Conservation (phyloP, 2,797 vertebrate species). For the Borostomias antarcticus region DNA sequence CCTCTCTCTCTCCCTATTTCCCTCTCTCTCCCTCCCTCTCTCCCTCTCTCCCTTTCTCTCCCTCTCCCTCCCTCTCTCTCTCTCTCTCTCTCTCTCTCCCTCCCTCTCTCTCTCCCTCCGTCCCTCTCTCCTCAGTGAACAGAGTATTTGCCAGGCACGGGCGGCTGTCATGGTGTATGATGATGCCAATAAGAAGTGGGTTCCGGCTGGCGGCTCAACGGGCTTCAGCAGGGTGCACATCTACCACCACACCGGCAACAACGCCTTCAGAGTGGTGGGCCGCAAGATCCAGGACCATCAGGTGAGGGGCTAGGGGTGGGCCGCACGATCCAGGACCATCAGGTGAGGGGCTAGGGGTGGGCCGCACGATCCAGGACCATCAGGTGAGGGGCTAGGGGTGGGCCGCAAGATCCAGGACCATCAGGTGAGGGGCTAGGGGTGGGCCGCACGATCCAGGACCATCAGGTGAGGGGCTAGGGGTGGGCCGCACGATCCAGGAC, state of each 20-base stretch:
- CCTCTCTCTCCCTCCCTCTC: neutral
- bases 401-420: neutral
- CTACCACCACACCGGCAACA: slow-evolving; percentile 98
- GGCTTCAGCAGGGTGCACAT: slow-evolving; percentile 99
- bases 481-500: neutral
- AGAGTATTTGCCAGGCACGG: slow-evolving; percentile 99
- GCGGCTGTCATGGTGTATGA: slow-evolving; percentile 99
- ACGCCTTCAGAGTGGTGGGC: slow-evolving; percentile 96
- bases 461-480: neutral
- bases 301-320: slow-evolving; percentile 71
- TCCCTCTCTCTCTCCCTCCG: neutral
- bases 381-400: neutral
- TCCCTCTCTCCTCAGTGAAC: slow-evolving; percentile 80
- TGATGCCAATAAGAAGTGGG: slow-evolving; percentile 98
- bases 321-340: neutral
- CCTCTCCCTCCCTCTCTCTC: neutral
- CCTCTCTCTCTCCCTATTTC: neutral
- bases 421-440: neutral
- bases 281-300: slow-evolving; percentile 99
- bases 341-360: neutral
- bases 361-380: neutral
- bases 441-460: neutral
- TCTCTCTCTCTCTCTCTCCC: neutral
- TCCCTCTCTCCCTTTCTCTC: neutral
- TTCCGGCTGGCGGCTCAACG: slow-evolving; percentile 94